Conservation (phyloP, 2,113 vertebrate species). For the Meles meles region DNA sequence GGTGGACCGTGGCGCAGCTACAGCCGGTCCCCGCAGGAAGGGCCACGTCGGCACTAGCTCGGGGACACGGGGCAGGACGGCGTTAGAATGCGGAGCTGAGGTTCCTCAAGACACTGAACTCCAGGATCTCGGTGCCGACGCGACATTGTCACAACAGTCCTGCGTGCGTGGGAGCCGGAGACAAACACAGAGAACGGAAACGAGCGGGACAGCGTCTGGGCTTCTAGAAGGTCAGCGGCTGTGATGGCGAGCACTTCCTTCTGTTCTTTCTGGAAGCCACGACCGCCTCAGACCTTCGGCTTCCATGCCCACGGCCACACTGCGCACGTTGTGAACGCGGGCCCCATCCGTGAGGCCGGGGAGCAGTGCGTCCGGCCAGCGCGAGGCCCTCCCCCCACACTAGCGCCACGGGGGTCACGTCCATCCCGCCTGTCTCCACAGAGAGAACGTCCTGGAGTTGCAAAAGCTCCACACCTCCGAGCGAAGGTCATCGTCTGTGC, state of each 20-base stretch:
- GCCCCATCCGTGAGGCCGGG: fast-evolving
- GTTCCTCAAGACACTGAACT: background rate
- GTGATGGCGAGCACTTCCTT: too few species aligned
- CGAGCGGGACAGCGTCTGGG: background rate
- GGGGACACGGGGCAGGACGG: background rate
- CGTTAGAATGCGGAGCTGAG: background rate
- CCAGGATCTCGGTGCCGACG: fast-evolving
- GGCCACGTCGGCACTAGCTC: fast-evolving
- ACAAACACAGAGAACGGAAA: background rate
- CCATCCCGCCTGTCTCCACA: background rate
- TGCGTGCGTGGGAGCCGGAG: background rate
- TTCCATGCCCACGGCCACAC: fast-evolving
- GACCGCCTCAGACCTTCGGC: background rate
- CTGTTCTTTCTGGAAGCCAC: background rate
- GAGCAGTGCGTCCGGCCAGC: fast-evolving
- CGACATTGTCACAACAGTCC: background rate
- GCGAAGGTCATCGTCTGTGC: background rate
- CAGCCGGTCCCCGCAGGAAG: background rate
- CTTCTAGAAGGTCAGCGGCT: background rate
- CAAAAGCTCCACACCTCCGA: background rate
- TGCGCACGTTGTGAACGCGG: background rate
- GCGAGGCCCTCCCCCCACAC: fast-evolving
- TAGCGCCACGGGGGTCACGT: fast-evolving
- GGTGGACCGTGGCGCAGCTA: fast-evolving
- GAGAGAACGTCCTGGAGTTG: fast-evolving